Percentiles rank a stretch among this genome's conserved stretches.
These are phyloP conservation scores for Synanthedon myopaeformis DNA, from an alignment of 2,888 invertebrate genomes.

Conservation along the genomic window DNA sequence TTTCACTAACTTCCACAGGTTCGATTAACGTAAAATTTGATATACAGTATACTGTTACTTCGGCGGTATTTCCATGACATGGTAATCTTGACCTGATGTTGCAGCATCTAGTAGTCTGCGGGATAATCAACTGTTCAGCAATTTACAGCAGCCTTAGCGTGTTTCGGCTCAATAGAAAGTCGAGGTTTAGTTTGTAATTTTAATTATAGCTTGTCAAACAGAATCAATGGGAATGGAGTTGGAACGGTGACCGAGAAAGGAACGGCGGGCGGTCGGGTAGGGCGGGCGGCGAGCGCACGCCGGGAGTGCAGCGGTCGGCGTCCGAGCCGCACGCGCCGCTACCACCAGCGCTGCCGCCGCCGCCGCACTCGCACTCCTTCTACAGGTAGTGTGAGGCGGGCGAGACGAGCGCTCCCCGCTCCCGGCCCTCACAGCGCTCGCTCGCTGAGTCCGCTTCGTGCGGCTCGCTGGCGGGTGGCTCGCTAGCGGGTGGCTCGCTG, in stretches of 20 bases:
- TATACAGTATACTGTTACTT: too few relatives aligned
- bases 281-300: constrained; percentile 26
- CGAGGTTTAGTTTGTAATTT: too few relatives aligned
- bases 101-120: too few relatives aligned
- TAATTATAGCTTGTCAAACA: constrained; percentile 1
- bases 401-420: constrained; percentile 61
- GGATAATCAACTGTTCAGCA: too few relatives aligned
- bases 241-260: constrained; percentile 39
- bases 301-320: constrained; percentile 71
- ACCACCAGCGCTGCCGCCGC: constrained; percentile 58
- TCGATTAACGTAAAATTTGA: too few relatives aligned
- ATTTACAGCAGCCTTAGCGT: too few relatives aligned
- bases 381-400: constrained; percentile 67
- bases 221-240: constrained; percentile 57
- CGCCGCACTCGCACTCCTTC: constrained; percentile 67
- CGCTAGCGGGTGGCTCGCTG: constrained; percentile 41
- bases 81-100: too few relatives aligned
- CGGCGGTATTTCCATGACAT: too few relatives aligned
- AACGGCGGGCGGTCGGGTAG: constrained; percentile 22
- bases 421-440: constrained; percentile 58
- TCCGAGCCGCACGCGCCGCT: constrained; percentile 73
- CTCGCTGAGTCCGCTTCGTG: constrained; percentile 61
- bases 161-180: too few relatives aligned
- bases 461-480: constrained; percentile 44
- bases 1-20: too few relatives aligned